Conservation (phyloP, 2,888 invertebrate species). For the Rhabditoides inermis region DNA sequence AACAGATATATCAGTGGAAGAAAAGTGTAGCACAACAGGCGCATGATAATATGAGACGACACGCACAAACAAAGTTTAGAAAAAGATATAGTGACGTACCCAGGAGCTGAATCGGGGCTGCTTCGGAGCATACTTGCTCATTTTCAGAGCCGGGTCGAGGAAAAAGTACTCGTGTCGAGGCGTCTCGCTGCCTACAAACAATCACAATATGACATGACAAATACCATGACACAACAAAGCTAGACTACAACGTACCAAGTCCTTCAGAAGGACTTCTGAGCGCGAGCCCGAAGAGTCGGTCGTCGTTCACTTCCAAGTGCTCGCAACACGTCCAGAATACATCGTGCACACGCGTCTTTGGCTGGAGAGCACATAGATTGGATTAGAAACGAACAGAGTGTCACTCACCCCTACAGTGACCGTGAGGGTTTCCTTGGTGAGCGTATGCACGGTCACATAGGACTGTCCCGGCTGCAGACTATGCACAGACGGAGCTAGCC, state of each 20-base stretch:
- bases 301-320: slow-evolving; percentile 32
- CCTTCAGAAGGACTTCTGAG: slow-evolving; percentile 34
- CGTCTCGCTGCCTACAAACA: slow-evolving; percentile 22
- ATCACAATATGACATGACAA: background rate
- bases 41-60: too few species aligned
- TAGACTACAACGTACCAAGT: slow-evolving; percentile 15
- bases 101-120: slow-evolving; percentile 32
- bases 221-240: background rate
- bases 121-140: slow-evolving; percentile 38
- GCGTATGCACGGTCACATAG: slow-evolving; percentile 30
- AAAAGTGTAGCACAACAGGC: too few species aligned
- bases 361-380: slow-evolving; percentile 14
- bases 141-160: slow-evolving; percentile 36
- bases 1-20: background rate
- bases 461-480: slow-evolving; percentile 26
- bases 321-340: slow-evolving; percentile 38
- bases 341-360: slow-evolving; percentile 36
- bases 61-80: too few species aligned
- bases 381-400: background rate
- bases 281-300: slow-evolving; percentile 36
- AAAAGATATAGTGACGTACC: slow-evolving; percentile 26
- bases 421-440: slow-evolving; percentile 29
- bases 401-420: slow-evolving; percentile 26
- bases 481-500: slow-evolving; percentile 19
- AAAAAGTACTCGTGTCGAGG: slow-evolving; percentile 42